Conservation (phyloP, 2,888 invertebrate genomes). For the Watsonalla cultraria region DNA sequence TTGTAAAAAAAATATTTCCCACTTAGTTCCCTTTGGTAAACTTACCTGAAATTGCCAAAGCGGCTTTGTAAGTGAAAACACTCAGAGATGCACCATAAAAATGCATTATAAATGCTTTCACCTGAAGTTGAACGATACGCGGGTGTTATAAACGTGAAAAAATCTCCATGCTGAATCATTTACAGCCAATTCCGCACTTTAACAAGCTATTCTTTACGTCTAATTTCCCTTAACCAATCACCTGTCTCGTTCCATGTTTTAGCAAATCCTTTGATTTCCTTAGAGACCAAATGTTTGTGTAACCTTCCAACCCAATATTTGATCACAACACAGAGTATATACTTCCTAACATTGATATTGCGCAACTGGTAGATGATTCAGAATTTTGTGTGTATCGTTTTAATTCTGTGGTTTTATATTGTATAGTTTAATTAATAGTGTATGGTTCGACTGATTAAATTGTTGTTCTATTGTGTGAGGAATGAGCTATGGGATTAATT, state of each 20-base stretch:
- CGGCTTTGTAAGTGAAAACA: no score
- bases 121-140: no score
- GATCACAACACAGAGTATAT: conserved; percentile 16
- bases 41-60: no score
- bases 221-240: conserved; percentile 37
- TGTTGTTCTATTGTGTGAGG: neutral
- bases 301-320: conserved; percentile 23
- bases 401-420: neutral
- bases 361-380: neutral
- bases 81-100: no score
- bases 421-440: neutral
- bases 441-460: neutral
- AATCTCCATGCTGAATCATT: neutral
- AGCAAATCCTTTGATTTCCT: conserved; percentile 54
- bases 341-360: neutral
- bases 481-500: neutral
- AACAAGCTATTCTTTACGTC: conserved; percentile 11
- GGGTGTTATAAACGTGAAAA: neutral
- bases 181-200: neutral
- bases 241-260: conserved; percentile 29
- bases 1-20: no score
- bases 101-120: no score
- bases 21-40: no score
- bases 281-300: conserved; percentile 36
- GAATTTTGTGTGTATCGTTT: neutral